Percentiles rank a stretch among this genome's conserved stretches.
These are phyloP conservation scores for Drosophila melanosoma DNA, from an alignment of 2,888 invertebrate genomes.

Conservation along the genomic window DNA sequence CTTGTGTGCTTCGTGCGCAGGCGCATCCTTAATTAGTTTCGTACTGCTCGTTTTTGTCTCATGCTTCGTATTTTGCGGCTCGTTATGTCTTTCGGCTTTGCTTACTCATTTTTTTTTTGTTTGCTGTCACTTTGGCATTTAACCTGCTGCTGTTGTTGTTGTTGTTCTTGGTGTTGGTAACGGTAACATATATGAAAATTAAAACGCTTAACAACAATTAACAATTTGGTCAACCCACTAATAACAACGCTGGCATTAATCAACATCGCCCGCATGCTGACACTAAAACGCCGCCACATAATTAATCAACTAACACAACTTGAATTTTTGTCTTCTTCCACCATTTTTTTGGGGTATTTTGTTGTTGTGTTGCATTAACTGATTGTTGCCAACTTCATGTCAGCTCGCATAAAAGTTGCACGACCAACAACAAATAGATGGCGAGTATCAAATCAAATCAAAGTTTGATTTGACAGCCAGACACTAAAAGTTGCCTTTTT, in stretches of 20 bases:
- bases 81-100: slow-evolving; percentile 26
- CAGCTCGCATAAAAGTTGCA: slow-evolving; percentile 75
- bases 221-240: slow-evolving; percentile 61
- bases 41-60: slow-evolving; percentile 13
- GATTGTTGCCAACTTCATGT: slow-evolving; percentile 70
- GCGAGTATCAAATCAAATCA: slow-evolving; percentile 74
- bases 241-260: slow-evolving; percentile 62
- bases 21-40: slow-evolving; percentile 73
- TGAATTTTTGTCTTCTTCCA: not conserved
- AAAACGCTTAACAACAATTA: slow-evolving; percentile 75
- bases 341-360: not conserved
- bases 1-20: slow-evolving; percentile 43
- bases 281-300: slow-evolving; percentile 53
- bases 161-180: slow-evolving; percentile 16
- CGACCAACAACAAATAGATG: slow-evolving; percentile 5
- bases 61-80: slow-evolving; percentile 11
- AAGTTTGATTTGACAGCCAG: slow-evolving; percentile 77
- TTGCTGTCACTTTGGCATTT: slow-evolving; percentile 45
- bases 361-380: slow-evolving; percentile 63
- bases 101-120: not conserved
- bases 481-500: slow-evolving; percentile 43
- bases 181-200: slow-evolving; percentile 66
- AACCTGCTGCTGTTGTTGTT: slow-evolving; percentile 36
- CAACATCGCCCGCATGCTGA: slow-evolving; percentile 47
- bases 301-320: slow-evolving; percentile 63